Base-by-base conservation (phyloP, 2,888 invertebrate genomes). In the Tuberolachnus salignus region DNA sequence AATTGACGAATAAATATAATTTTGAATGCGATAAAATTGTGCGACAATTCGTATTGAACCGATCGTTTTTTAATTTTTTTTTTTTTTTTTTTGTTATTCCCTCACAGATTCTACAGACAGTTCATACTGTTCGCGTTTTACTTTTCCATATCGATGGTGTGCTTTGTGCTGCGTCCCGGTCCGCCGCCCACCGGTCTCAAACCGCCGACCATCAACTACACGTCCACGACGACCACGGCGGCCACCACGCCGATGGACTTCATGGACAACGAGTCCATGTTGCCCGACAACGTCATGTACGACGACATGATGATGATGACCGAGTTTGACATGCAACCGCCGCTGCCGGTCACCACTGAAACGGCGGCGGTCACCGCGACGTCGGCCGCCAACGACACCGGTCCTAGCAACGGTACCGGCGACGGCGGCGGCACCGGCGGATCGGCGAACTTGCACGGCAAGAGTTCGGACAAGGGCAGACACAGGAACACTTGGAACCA, bases 101-200 rank as follows among this genome's bases (percentile, higher is more conserved):
- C 34, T 6, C 34, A 6, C 85, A 94, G 97, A 81, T 97, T 98
- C 86, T 97, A 97, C 86, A 89, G 93, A 8, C 94, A 97, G 84
- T 97, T 98, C 85, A 91, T 94, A 81, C 88, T 94, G 75, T 98
- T 98, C 86, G 90, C 93, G 14, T 90, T 93, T 81, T 98, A 98
- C 86, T 98, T 98, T 85, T 84, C 95, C 44, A 89, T 96, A 66
- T 95, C 97, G 4, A 86, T 96, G 81, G 89, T 93, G 10, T 94
- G 96, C 83, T 97, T 98, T 84, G 93, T 94, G 1, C 87, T 95
- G 66, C 89, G 98, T 3, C 98, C 98, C 0, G 94, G 94, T 0
- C 94, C 94, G 0, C 78, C 80, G 0, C 70, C 81, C 21, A 72
- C 78, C 34, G 81, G 81, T 0, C 71, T 66, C 13, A 71, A 80